Evolutionary conservation across 2,888 invertebrate genomes (phyloP), one percentile per base, ranked within the genome.

Genomic region (Heliconius aoede): DNA sequence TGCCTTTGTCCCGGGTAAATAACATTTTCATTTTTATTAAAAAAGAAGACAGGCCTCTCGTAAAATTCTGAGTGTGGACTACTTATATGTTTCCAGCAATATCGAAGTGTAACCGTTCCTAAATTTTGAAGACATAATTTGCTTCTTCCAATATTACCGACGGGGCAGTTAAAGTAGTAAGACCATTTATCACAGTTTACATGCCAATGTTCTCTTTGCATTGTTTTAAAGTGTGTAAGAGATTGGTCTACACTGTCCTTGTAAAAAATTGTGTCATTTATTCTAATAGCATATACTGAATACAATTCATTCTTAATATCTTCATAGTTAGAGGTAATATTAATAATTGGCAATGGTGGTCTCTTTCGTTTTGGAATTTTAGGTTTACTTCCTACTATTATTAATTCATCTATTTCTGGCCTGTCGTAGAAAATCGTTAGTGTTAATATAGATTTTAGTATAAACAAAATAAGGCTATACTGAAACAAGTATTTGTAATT

Each of bases 11-110:
- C 95, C 1, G 95, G 96, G 1, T 91, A 85, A 62, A 96, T 78
- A 0, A 95, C 84, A 26, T 93, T 90, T 84, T 95, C 95, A 80
- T 95, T 95, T 86, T 95, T 95, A 76, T 95, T 93, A 78, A 96
- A 96, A 83, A 91, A 95, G 83, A 95, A 96, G 0, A 89, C 89
- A 84, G 91, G 94, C 62, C 87, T 89, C 74, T 84, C 86, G 51
- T 80, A 81, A 64, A 86, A 87, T 76, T 90, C 90, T 5, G 86
- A 87, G 46, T 91, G 85, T 0, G 86, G 78, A 67, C 84, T 85
- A 78, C 86, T 89, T 21, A 93, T 82, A 84, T 87, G 90, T 78
- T 91, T 91, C 95, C 95, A 95, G 75, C 92, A 91, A 83, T 95
- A 95, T 76, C 89, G 86, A 15, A 95, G 82, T 8, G 91, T 84